Evolutionary conservation across 2,797 vertebrate species (phyloP).

Genomic region (Rhodeus uyekii): DNA sequence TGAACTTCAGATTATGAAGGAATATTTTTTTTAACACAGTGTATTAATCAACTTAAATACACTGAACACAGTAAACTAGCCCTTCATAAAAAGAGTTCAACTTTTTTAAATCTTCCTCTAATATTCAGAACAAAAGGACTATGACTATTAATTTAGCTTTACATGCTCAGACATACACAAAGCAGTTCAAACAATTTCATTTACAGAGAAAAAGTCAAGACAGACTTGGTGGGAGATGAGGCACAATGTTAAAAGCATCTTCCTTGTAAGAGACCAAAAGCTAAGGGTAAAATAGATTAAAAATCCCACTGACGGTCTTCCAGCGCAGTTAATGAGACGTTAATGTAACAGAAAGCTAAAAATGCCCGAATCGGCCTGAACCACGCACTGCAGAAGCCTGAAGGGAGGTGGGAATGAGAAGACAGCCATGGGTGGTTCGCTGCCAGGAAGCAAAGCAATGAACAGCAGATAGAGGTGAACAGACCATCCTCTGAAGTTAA

Average conservation of each 20-base stretch:
- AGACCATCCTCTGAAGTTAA: slow-evolving; percentile 18
- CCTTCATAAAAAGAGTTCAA: slow-evolving; percentile 48
- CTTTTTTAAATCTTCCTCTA: not conserved
- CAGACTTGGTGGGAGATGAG: slow-evolving; percentile 72
- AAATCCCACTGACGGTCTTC: slow-evolving; percentile 64
- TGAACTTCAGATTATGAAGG: slow-evolving; percentile 37
- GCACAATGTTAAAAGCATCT: slow-evolving; percentile 71
- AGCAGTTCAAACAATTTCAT: slow-evolving; percentile 60
- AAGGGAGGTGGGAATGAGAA: slow-evolving; percentile 43
- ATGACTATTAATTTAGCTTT: slow-evolving; percentile 37
- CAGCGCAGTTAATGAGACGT: slow-evolving; percentile 49
- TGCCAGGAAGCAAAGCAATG: not conserved
- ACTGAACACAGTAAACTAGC: not conserved
- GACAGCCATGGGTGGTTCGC: slow-evolving; percentile 4
- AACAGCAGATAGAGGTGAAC: slow-evolving; percentile 21
- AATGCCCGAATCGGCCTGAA: slow-evolving; percentile 45
- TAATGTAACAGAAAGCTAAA: slow-evolving; percentile 46
- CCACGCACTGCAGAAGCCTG: slow-evolving; percentile 57
- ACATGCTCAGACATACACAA: slow-evolving; percentile 57
- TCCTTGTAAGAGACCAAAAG: slow-evolving; percentile 52
- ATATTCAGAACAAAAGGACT: slow-evolving; percentile 35
- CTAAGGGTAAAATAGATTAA: slow-evolving; percentile 51
- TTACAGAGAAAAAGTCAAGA: slow-evolving; percentile 68
- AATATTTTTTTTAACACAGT: not conserved
- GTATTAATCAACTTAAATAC: not conserved